Base-by-base conservation (phyloP, 1,140 invertebrate genomes). In the Atopsyche davidsoni region DNA sequence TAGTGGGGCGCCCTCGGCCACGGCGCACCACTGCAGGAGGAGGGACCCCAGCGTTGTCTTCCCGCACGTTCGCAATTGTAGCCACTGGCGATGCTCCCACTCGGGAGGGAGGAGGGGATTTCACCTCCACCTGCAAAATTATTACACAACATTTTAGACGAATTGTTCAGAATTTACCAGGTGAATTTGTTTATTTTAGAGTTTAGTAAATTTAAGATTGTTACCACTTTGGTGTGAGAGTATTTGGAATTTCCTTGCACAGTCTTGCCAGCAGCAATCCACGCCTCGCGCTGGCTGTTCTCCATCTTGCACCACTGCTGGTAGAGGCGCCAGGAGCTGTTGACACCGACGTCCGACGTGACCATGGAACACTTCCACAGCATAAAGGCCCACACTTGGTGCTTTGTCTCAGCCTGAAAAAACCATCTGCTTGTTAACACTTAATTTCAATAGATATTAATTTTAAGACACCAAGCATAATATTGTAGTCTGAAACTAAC, bases 221-320 rank as follows among this genome's bases (percentile, higher is more conserved):
- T 66, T 59, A 73, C 69, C 55, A 73, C 68, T 64, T 70, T 73
- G 59, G 70, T 69, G 59, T 73, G 70, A 44, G 70, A 62, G 64
- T 67, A 69, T 47, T 73, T 73, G 31, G 72, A 72, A 11, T 83
- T 78, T 1, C 78, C 76, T 68, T 87, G 85, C 53, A 89, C 82
- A 47, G 80, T 81, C 59, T 80, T 79, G 0, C 86, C 85, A 14
- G 86, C 87, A 13, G 81, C 76, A 18, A 89, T 81, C 86, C 86
- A 90, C 0, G 82, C 75, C 51, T 83, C 80, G 41, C 83, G 74
- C 17, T 85, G 76, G 10, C 75, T 72, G 34, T 81, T 77, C 21
- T 86, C 78, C 75, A 89, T 79, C 60, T 85, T 82, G 52, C 84
- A 84, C 87, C 87, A 90, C 58, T 82, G 80, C 59, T 89, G 84